Conservation (phyloP, 30 jellyfish, hydroid and myxozoan genomes). For the Chironex yamaguchii region DNA sequence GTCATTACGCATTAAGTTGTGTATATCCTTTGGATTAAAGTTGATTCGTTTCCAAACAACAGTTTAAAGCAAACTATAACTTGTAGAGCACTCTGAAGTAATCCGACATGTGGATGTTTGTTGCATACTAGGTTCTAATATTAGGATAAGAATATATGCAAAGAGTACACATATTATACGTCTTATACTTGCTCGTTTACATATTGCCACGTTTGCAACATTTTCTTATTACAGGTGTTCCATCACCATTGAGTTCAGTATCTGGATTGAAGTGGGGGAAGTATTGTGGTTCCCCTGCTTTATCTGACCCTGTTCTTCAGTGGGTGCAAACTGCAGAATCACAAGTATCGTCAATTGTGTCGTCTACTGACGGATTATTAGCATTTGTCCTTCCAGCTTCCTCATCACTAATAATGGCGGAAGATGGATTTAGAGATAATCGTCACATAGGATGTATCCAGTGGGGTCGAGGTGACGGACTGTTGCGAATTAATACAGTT, state of each 20-base stretch:
- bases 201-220: no score
- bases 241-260: constrained; percentile 80
- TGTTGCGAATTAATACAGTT: constrained; percentile 70
- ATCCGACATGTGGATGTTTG: no score
- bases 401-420: constrained; percentile 72
- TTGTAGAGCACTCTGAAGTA: no score
- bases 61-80: no score
- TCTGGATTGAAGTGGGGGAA: constrained; percentile 89
- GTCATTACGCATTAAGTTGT: no score
- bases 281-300: constrained; percentile 95
- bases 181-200: no score
- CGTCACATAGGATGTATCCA: constrained; percentile 66
- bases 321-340: constrained; percentile 77
- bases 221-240: constrained; percentile 35
- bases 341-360: constrained; percentile 40
- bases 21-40: no score
- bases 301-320: constrained; percentile 76
- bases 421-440: constrained; percentile 48
- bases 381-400: constrained; percentile 72
- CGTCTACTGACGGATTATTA: constrained; percentile 68
- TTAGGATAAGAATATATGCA: no score
- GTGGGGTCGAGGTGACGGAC: constrained; percentile 82
- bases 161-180: no score
- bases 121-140: no score
- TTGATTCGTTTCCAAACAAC: no score